A percentile compares a stretch with the other conserved stretches of the same genome.
Evolutionary conservation across 2,797 vertebrate species (phyloP).

Genomic region (Percopsis omiscomaycus): DNA sequence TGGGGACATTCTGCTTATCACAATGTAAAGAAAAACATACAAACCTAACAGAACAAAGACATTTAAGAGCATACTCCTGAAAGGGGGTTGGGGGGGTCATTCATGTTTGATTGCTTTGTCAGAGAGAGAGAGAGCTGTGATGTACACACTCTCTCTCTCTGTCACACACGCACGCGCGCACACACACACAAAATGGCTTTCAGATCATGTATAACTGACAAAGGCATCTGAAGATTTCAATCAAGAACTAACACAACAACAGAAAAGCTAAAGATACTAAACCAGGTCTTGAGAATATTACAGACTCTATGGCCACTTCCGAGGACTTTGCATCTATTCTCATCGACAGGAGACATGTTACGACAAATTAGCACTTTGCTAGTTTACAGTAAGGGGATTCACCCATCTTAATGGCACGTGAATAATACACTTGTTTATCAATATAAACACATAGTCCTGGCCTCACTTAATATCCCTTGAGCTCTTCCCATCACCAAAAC

Average conservation of each 20-base stretch:
- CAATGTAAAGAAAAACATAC: constrained; percentile 33
- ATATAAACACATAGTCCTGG: constrained; percentile 60
- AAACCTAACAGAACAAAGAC: constrained; percentile 20
- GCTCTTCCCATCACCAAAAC: constrained; percentile 28
- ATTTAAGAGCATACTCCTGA: constrained; percentile 22
- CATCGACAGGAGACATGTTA: constrained; percentile 51
- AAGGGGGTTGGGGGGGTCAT: constrained; percentile 30
- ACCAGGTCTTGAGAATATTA: constrained; percentile 22
- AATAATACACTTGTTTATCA: constrained; percentile 57
- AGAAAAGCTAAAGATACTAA: constrained; percentile 17
- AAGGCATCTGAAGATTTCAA: constrained; percentile 60
- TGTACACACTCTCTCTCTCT: constrained; percentile 10
- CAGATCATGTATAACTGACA: constrained; percentile 39
- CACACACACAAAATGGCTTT: constrained; percentile 36
- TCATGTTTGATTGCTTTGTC: constrained; percentile 66
- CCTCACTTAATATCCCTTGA: constrained; percentile 26
- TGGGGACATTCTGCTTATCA: constrained; percentile 26
- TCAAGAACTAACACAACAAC: constrained; percentile 29
- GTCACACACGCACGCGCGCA: constrained; percentile 10
- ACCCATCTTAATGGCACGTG: constrained; percentile 74
- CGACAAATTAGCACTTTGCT: constrained; percentile 67
- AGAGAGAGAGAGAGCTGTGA: constrained; percentile 52
- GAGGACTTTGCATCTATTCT: constrained; percentile 24
- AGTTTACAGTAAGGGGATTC: constrained; percentile 63
- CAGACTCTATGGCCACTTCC: constrained; percentile 40